A percentile compares a stretch with the other conserved stretches of the same genome.
Conservation (phyloP, 2,113 vertebrate genomes). For the Mastomys natalensis region DNA sequence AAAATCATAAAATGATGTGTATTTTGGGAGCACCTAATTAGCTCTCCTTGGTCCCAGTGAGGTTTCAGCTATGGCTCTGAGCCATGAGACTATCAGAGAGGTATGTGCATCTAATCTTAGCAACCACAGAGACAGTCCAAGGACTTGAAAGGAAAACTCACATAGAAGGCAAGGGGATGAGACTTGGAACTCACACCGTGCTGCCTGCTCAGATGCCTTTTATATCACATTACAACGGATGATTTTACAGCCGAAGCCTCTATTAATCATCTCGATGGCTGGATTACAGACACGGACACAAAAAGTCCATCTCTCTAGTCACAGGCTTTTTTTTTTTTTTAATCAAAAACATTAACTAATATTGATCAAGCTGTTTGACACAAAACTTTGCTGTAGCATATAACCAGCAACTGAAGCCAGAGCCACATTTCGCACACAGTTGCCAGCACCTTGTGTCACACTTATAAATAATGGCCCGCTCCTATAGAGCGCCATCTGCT, state of each 20-base stretch:
- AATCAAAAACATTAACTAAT: conserved; percentile 80
- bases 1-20: conserved; percentile 75
- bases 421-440: conserved; percentile 68
- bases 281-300: conserved; percentile 50
- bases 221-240: conserved; percentile 71
- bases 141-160: conserved; percentile 62
- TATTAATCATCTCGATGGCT: conserved; percentile 76
- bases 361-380: conserved; percentile 80
- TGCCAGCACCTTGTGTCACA: conserved; percentile 73
- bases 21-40: conserved; percentile 79
- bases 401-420: conserved; percentile 72
- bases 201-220: conserved; percentile 59
- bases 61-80: conserved; percentile 57
- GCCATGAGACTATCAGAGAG: conserved; percentile 45
- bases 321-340: conserved; percentile 51
- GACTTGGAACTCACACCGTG: conserved; percentile 1
- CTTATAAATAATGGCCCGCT: conserved; percentile 81
- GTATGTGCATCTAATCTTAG: conserved; percentile 62
- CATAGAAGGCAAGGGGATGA: conserved; percentile 39
- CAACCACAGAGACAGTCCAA: not conserved
- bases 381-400: conserved; percentile 75
- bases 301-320: conserved; percentile 63
- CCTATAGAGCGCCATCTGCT: conserved; percentile 84
- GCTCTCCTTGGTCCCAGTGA: conserved; percentile 61
- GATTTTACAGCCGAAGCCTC: conserved; percentile 60